Conservation (phyloP, 1,140 invertebrate species). For the Cotesia glomerata region DNA sequence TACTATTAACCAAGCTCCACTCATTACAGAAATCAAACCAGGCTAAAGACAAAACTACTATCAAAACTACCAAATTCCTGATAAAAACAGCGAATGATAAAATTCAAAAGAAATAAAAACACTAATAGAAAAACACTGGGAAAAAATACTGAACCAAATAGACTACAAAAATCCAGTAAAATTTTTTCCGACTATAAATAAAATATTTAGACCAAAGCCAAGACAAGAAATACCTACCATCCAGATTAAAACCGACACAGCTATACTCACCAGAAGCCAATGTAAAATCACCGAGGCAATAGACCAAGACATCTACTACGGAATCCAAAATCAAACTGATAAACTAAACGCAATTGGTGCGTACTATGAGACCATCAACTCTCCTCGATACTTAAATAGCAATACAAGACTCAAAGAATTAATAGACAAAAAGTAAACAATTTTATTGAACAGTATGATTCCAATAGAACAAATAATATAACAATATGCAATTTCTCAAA, state of each 20-base stretch:
- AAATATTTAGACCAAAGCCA: background rate
- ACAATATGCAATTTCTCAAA: background rate
- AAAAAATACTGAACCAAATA: background rate
- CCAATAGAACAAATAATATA: background rate
- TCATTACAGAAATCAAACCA: background rate
- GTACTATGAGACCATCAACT: constrained; percentile 9
- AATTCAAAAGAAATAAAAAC: background rate
- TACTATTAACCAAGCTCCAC: background rate
- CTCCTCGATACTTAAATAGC: background rate
- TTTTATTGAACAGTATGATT: background rate
- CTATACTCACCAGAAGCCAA: background rate
- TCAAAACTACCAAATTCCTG: background rate
- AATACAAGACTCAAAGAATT: background rate
- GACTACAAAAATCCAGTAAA: background rate
- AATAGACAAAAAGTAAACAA: background rate
- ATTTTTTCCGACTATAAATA: constrained; percentile 1
- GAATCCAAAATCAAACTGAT: background rate
- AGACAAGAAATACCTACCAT: background rate
- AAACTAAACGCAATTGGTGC: constrained; percentile 14
- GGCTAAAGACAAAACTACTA: background rate
- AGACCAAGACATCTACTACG: background rate
- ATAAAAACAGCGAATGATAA: background rate
- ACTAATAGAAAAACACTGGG: background rate
- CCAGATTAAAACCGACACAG: background rate
- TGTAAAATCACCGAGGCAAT: background rate